Percentiles rank a stretch among this genome's conserved stretches.
These are phyloP conservation scores for Donacobius atricapilla DNA, from an alignment of 2,113 vertebrate species.

Conservation along the genomic window DNA sequence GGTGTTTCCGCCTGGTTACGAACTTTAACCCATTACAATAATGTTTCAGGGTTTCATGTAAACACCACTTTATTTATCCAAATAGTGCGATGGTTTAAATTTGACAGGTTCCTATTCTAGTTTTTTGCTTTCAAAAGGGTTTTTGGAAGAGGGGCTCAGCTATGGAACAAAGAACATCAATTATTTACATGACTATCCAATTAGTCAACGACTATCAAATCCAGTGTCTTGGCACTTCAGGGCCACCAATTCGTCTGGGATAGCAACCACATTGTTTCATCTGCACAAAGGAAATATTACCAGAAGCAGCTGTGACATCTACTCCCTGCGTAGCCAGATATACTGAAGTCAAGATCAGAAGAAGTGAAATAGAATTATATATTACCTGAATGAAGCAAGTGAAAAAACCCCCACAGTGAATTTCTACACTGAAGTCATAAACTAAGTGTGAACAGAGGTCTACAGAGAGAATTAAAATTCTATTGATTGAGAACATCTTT, in stretches of 20 bases:
- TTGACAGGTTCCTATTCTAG: not conserved
- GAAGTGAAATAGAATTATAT: not conserved
- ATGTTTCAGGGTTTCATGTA: not conserved
- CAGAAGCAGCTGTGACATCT: not conserved
- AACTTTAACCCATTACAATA: too few relatives aligned
- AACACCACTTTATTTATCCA: not conserved
- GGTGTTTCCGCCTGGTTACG: too few relatives aligned
- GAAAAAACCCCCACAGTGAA: not conserved
- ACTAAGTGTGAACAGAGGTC: not conserved
- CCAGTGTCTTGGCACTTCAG: not conserved
- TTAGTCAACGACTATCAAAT: not conserved
- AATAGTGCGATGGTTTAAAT: not conserved
- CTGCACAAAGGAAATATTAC: not conserved
- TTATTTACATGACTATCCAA: not conserved
- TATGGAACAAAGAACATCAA: not conserved
- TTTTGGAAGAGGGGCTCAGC: not conserved
- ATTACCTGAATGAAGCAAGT: not conserved
- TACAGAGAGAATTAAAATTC: not conserved
- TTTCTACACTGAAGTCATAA: not conserved
- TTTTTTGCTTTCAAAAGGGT: not conserved
- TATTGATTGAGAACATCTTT: not conserved
- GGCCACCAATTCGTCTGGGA: not conserved
- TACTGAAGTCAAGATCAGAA: not conserved
- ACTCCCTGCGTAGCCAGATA: not conserved
- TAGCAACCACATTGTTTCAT: not conserved